Conservation (phyloP, 2,797 vertebrate genomes). For the Esox masquinongy region DNA sequence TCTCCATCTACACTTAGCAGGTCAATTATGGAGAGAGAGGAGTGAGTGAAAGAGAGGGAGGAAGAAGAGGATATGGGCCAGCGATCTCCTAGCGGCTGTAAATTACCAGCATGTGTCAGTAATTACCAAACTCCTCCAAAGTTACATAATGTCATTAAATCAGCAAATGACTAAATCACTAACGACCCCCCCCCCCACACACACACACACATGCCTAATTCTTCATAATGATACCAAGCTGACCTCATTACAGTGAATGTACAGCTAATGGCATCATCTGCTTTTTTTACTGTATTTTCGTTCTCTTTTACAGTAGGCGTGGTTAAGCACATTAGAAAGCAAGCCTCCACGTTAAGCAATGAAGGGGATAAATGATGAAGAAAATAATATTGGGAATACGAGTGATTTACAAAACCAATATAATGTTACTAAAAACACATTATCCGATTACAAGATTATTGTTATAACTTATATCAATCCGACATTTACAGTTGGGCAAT, state of each 20-base stretch:
- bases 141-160: conserved; percentile 70
- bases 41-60: conserved; percentile 13
- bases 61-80: conserved; percentile 42
- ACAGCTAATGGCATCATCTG: conserved; percentile 37
- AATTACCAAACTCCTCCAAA: conserved; percentile 69
- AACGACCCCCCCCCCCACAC: conserved; percentile 52
- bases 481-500: too few relatives aligned
- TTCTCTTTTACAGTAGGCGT: conserved; percentile 1
- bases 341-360: not conserved
- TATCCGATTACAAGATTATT: not conserved
- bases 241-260: conserved; percentile 53
- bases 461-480: not conserved
- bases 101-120: conserved; percentile 68
- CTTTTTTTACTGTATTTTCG: conserved; percentile 20
- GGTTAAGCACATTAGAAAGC: not conserved
- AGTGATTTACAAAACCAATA: not conserved
- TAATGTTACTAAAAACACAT: not conserved
- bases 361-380: not conserved
- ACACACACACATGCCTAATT: conserved; percentile 53
- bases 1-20: conserved; percentile 3
- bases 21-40: not conserved
- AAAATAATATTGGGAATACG: not conserved
- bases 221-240: conserved; percentile 54
- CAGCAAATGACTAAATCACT: conserved; percentile 59
- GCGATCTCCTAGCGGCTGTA: conserved; percentile 48